Conservation (phyloP, 2,888 invertebrate genomes). For the Minunthozetes semirufus region DNA sequence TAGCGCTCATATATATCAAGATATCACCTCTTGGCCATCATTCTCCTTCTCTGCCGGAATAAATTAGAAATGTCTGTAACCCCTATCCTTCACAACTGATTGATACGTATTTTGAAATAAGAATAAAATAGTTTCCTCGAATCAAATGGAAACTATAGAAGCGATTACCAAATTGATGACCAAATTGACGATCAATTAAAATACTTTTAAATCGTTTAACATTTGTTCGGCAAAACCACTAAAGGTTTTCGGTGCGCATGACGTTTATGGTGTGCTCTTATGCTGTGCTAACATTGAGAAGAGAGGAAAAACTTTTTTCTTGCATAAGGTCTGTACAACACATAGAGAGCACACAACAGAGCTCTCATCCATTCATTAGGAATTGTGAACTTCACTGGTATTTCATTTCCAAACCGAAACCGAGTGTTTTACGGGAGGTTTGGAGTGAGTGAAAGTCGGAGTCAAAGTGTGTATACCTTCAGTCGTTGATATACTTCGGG, state of each 20-base stretch:
- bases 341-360: not conserved
- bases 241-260: not conserved
- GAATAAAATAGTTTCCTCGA: not conserved
- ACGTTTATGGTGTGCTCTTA: not conserved
- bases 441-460: not conserved
- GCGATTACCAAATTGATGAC: not conserved
- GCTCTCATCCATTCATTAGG: not conserved
- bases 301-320: not conserved
- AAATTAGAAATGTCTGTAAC: no score
- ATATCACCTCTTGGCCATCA: no score
- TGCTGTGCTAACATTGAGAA: not conserved
- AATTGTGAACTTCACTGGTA: not conserved
- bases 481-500: not conserved
- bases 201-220: not conserved
- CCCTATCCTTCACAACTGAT: not conserved
- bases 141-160: not conserved
- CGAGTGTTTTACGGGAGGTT: not conserved
- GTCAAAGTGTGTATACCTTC: not conserved
- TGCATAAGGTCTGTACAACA: slow-evolving; percentile 16
- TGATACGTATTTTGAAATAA: not conserved
- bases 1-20: not conserved
- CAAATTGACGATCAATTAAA: not conserved
- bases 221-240: not conserved
- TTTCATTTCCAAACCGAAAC: not conserved
- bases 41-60: no score